These are phyloP conservation scores for Ryuthela nishihirai DNA, from an alignment of 2,888 invertebrate species.

Conservation along the genomic window DNA sequence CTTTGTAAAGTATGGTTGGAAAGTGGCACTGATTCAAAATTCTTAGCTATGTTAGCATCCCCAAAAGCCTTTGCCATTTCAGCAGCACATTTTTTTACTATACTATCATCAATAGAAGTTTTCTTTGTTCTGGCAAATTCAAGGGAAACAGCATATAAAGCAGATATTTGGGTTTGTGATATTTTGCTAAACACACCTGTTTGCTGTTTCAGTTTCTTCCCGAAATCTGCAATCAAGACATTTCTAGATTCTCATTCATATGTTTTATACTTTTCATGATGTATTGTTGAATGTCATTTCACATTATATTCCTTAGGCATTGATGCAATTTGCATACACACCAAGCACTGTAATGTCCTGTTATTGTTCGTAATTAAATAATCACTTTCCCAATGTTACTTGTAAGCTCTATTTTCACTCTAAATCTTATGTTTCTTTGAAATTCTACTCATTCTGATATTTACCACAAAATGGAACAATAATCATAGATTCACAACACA, in stretches of 20 bases:
- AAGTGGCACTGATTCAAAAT: too few relatives aligned
- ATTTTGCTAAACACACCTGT: too few relatives aligned
- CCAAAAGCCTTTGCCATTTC: slow-evolving; percentile 1
- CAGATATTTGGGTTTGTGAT: background rate
- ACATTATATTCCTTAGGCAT: background rate
- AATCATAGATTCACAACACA: too few relatives aligned
- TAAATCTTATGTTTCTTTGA: background rate
- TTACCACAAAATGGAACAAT: too few relatives aligned
- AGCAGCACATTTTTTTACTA: background rate
- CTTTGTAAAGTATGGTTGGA: slow-evolving; percentile 1
- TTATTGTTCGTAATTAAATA: slow-evolving; percentile 10
- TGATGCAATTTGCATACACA: background rate
- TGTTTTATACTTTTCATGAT: background rate
- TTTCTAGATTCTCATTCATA: background rate
- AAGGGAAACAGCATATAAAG: slow-evolving; percentile 1
- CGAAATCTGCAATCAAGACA: slow-evolving; percentile 1
- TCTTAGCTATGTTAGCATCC: too few relatives aligned
- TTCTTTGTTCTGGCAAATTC: background rate
- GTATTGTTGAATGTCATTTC: background rate
- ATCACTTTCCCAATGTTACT: slow-evolving; percentile 5
- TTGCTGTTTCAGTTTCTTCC: too few relatives aligned
- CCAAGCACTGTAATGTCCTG: background rate
- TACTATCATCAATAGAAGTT: background rate
- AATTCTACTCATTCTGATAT: background rate
- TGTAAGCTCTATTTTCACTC: slow-evolving; percentile 2